phyloP scores from a whole-genome alignment of 2,888 invertebrate genomes.

The Eristalis arbustorum region DNA sequence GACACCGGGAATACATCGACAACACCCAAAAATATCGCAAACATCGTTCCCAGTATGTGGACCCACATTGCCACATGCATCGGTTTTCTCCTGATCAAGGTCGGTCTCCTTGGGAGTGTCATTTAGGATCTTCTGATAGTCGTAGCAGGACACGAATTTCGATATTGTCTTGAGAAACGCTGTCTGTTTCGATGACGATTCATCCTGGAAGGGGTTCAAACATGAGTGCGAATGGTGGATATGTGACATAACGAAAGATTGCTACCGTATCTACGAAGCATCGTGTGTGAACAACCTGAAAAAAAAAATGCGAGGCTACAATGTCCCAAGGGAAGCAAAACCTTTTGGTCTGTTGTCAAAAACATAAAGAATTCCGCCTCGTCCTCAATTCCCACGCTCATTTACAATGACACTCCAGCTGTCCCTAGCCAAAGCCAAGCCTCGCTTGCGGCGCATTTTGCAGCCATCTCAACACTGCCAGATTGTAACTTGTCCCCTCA shows the following conservation, averaged over 20 bases:
- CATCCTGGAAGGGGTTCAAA: constrained; percentile 13
- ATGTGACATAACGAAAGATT: not conserved
- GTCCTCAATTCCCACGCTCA: too few relatives aligned
- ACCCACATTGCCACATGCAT: constrained; percentile 80
- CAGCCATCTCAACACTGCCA: too few relatives aligned
- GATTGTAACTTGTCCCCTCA: too few relatives aligned
- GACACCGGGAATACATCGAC: constrained; percentile 81
- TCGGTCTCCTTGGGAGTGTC: constrained; percentile 16
- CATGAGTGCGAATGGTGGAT: too few relatives aligned
- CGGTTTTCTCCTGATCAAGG: constrained; percentile 43
- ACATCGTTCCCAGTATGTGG: constrained; percentile 80
- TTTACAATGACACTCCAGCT: too few relatives aligned
- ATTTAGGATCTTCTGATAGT: constrained; percentile 46
- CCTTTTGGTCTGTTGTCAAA: too few relatives aligned
- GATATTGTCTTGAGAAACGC: constrained; percentile 66
- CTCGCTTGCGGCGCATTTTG: too few relatives aligned
- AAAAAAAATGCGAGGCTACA: too few relatives aligned
- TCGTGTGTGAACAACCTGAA: too few relatives aligned
- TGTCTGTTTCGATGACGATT: constrained; percentile 47
- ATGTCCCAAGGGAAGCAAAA: too few relatives aligned
- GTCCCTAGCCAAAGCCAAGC: too few relatives aligned
- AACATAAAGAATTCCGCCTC: too few relatives aligned
- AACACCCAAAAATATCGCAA: constrained; percentile 81
- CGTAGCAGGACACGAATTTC: constrained; percentile 59
- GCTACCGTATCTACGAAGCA: constrained; percentile 70